Evolutionary conservation across 2,113 vertebrate species (phyloP).

Genomic region (Pavo muticus): DNA sequence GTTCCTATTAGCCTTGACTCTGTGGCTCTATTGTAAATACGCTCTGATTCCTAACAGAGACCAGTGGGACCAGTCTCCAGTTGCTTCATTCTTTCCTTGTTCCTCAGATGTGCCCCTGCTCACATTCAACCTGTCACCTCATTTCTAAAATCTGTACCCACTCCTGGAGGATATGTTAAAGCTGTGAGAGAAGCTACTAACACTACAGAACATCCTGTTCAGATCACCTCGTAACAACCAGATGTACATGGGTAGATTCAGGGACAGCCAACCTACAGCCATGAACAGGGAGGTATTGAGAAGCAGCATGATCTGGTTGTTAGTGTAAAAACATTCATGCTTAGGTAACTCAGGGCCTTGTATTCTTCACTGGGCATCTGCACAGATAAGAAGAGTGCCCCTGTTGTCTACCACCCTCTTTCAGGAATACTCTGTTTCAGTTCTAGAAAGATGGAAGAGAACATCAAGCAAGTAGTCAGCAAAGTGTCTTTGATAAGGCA

Average conservation of each 20-base stretch:
- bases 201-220: neutral
- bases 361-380: neutral
- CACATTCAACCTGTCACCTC: neutral
- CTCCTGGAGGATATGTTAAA: neutral
- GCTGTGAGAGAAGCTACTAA: neutral
- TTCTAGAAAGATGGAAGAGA: neutral
- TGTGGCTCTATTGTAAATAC: neutral
- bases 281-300: rapidly evolving
- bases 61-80: neutral
- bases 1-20: slow-evolving; percentile 13
- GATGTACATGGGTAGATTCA: neutral
- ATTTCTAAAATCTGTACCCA: neutral
- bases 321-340: neutral
- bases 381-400: neutral
- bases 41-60: neutral
- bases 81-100: neutral
- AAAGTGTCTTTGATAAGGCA: neutral
- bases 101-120: neutral
- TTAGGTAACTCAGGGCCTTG: neutral
- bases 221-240: neutral
- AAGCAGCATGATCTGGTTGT: rapidly evolving
- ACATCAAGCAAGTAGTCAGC: neutral
- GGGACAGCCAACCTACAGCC: neutral
- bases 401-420: neutral
- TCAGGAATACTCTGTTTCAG: neutral